Evolutionary conservation across 2,888 invertebrate genomes (phyloP).

Genomic region (Agelastica alni): DNA sequence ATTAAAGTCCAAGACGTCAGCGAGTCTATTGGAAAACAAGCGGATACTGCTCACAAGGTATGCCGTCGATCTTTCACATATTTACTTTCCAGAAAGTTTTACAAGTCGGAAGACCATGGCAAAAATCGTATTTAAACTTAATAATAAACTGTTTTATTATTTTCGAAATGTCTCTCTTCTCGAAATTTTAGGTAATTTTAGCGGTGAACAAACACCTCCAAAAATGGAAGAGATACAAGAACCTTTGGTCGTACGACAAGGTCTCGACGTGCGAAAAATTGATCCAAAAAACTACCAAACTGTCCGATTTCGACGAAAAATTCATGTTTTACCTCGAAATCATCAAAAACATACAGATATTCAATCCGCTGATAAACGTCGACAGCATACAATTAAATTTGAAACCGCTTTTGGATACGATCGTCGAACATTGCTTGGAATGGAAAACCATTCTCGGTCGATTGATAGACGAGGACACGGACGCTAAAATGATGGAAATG

Average conservation of each 20-base stretch:
- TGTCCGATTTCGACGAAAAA: slow-evolving; percentile 78
- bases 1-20: slow-evolving; percentile 71
- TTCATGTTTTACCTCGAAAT: slow-evolving; percentile 82
- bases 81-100: neutral
- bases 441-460: slow-evolving; percentile 79
- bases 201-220: slow-evolving; percentile 65
- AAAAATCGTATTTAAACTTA: neutral
- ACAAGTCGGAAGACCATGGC: too few species aligned
- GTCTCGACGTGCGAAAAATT: slow-evolving; percentile 76
- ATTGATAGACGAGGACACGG: slow-evolving; percentile 69
- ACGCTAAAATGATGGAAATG: slow-evolving; percentile 69
- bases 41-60: slow-evolving; percentile 66
- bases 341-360: slow-evolving; percentile 59
- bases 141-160: neutral
- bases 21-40: slow-evolving; percentile 67
- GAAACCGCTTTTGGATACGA: slow-evolving; percentile 68
- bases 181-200: slow-evolving; percentile 57
- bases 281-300: slow-evolving; percentile 65
- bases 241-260: slow-evolving; percentile 79
- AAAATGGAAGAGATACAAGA: slow-evolving; percentile 75
- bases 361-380: slow-evolving; percentile 66
- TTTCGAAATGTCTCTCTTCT: neutral
- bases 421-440: slow-evolving; percentile 74
- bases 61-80: neutral
- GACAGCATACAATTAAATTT: slow-evolving; percentile 77